Conservation (phyloP, 1,140 invertebrate genomes). For the Papilio glaucus region DNA sequence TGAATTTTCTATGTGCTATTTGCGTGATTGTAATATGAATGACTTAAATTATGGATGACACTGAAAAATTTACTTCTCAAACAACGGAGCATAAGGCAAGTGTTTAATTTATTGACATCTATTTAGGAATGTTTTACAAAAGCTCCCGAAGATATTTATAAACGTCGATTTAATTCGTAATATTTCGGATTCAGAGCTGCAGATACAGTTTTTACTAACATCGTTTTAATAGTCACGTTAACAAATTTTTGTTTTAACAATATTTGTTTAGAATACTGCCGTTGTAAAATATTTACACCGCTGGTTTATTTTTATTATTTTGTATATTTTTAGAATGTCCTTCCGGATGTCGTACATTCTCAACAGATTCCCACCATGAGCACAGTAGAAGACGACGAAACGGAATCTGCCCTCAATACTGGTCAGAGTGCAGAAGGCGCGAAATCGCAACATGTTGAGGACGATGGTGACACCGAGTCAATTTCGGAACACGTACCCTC, state of each 20-base stretch:
- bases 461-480: conserved; percentile 64
- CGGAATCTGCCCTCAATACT: conserved; percentile 52
- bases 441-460: conserved; percentile 53
- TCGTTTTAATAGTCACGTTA: conserved; percentile 12
- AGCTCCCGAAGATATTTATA: conserved; percentile 57
- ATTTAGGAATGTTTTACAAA: conserved; percentile 39
- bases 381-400: conserved; percentile 49
- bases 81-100: conserved; percentile 67
- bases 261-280: conserved; percentile 20
- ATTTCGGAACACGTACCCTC: conserved; percentile 75
- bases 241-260: not conserved
- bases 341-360: conserved; percentile 81
- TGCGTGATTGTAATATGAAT: conserved; percentile 72
- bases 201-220: not conserved
- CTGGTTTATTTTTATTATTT: conserved; percentile 71
- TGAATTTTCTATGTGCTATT: conserved; percentile 64
- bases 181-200: conserved; percentile 2
- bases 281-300: conserved; percentile 36
- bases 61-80: conserved; percentile 58
- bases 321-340: conserved; percentile 82
- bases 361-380: conserved; percentile 70
- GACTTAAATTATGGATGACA: conserved; percentile 78
- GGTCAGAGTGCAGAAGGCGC: conserved; percentile 41
- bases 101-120: conserved; percentile 40
- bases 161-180: conserved; percentile 49